A percentile compares a stretch with the other conserved stretches of the same genome.
Conservation (phyloP, 1,140 invertebrate genomes). For the Cataglyphis hispanica region DNA sequence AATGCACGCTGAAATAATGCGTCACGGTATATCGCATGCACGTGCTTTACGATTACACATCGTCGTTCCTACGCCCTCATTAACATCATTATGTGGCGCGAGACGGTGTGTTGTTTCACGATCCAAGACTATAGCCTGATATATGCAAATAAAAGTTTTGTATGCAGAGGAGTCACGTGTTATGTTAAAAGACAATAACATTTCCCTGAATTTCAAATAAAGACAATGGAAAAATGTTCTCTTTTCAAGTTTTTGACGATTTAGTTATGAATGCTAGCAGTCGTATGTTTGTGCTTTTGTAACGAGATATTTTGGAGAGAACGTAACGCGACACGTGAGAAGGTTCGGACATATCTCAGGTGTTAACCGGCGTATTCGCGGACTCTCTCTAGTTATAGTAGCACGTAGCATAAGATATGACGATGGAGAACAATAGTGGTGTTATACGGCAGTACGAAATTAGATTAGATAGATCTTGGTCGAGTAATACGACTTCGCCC, state of each 20-base stretch:
- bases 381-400: slow-evolving; percentile 41
- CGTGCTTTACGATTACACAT: slow-evolving; percentile 47
- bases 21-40: slow-evolving; percentile 60
- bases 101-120: slow-evolving; percentile 35
- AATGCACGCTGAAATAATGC: slow-evolving; percentile 56
- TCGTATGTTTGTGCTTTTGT: neutral
- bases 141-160: slow-evolving; percentile 23
- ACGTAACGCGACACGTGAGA: neutral
- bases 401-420: slow-evolving; percentile 44
- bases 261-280: neutral
- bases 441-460: slow-evolving; percentile 39
- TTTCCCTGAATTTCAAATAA: neutral
- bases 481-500: slow-evolving; percentile 49
- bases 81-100: slow-evolving; percentile 48
- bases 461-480: slow-evolving; percentile 66
- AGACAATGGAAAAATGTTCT: neutral
- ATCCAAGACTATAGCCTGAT: slow-evolving; percentile 3
- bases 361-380: slow-evolving; percentile 24
- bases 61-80: slow-evolving; percentile 24
- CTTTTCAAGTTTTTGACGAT: neutral
- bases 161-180: neutral
- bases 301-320: neutral
- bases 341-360: neutral
- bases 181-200: neutral
- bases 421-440: slow-evolving; percentile 58